Percentiles rank a stretch among this genome's conserved stretches.
These are phyloP conservation scores for Ptychadena robeensis DNA, from an alignment of 2,797 vertebrate species.

Conservation along the genomic window DNA sequence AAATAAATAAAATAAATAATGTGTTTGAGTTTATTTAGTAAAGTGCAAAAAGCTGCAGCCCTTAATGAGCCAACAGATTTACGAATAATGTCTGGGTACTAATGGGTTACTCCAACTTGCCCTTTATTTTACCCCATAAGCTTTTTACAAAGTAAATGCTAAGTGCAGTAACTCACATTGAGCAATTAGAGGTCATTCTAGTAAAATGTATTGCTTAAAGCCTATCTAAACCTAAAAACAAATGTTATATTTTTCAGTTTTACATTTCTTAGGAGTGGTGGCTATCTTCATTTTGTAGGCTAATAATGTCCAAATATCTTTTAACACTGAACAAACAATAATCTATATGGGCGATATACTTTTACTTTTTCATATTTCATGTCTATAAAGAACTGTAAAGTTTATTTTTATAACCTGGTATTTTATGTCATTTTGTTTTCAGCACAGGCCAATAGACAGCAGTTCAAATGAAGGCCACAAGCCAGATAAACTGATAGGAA, in stretches of 20 bases:
- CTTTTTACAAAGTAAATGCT: background rate
- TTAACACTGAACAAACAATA: background rate
- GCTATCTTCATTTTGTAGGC: too few relatives aligned
- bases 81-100: background rate
- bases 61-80: background rate
- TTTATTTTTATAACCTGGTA: background rate
- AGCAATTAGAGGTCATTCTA: background rate
- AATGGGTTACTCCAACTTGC: background rate
- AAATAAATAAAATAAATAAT: too few relatives aligned
- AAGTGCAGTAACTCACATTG: background rate
- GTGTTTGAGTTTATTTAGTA: background rate
- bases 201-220: too few relatives aligned
- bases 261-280: too few relatives aligned
- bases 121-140: background rate
- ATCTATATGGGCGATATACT: too few relatives aligned
- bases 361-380: too few relatives aligned
- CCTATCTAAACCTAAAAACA: background rate
- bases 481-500: constrained; percentile 74
- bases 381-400: background rate
- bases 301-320: too few relatives aligned
- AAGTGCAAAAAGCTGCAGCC: background rate
- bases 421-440: constrained; percentile 54
- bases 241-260: too few relatives aligned
- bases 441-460: constrained; percentile 79
- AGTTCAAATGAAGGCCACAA: constrained; percentile 80